Base-by-base conservation (phyloP, 2,888 invertebrate species). In the Branchipolynoe longqiensis region DNA sequence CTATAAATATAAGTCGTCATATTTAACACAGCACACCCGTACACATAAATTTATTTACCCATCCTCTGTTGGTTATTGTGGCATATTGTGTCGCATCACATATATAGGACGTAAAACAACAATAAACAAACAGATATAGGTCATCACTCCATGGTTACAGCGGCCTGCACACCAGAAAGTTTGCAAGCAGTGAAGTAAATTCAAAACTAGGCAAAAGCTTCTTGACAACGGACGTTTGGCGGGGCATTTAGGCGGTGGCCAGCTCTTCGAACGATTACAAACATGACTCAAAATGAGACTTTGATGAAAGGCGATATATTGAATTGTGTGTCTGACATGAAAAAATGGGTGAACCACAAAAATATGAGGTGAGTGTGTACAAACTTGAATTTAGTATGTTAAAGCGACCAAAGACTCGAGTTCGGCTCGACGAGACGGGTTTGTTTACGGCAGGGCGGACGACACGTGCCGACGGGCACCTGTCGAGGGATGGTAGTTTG, bases 241-340 rank as follows among this genome's bases (percentile, higher is more conserved):
- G 25, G 62, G 62, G 62, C 14, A 62, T 62, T 62, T 62, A 62
- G 62, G n/a, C n/a, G n/a, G 62, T 8, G 25, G 12, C n/a, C n/a
- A 25, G 62, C 28, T 62, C 14, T 12, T 18, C 18, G 28, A 62
- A 62, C 6, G n/a, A 12, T 62, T 25, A 12, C 40, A 38, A 85
- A 48, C 36, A 88, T 88, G 88, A 86, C 87, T 41, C 83, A 90
- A 28, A 89, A 90, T 85, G 92, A 92, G 85, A 89, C 89, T 36
- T 38, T 89, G 4, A 90, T 92, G 91, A 90, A 89, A 83, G 92
- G 92, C 12, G 90, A 92, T 64, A 87, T 90, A 0, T 81, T 89
- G n/a, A 90, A 90, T 25, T 92, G 91, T 87, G 93, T 92, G 3
- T 73, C 87, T 36, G 91, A 92, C 85, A 92, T 92, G 92, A 92